Evolutionary conservation across 23 tunicate species (phyloP).

Genomic region (Botrylloides violaceus): DNA sequence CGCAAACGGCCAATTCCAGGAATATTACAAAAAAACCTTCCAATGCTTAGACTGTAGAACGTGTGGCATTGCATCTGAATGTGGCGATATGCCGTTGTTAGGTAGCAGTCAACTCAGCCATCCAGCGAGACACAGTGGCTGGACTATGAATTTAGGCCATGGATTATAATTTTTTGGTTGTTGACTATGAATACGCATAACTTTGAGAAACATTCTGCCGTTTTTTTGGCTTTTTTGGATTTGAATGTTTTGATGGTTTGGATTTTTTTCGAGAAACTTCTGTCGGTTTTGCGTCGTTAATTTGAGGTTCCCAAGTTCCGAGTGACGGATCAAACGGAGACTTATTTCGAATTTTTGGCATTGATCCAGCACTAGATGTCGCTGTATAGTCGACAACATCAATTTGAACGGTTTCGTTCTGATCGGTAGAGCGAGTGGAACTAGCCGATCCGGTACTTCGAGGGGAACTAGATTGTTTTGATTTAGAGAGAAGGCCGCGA

Average conservation of each 20-base stretch:
- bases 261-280: constrained; percentile 35
- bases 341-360: constrained; percentile 5
- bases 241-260: constrained; percentile 58
- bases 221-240: constrained; percentile 61
- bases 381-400: constrained; percentile 4
- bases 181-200: constrained; percentile 7
- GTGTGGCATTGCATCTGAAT: too few relatives aligned
- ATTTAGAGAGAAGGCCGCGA: constrained; percentile 27
- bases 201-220: constrained; percentile 41
- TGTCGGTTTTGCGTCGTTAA: background rate
- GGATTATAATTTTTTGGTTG: too few relatives aligned
- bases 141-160: too few relatives aligned
- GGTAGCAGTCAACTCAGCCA: too few relatives aligned
- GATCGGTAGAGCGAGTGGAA: constrained; percentile 16
- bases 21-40: too few relatives aligned
- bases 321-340: constrained; percentile 28
- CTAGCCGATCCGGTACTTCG: constrained; percentile 12
- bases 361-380: background rate
- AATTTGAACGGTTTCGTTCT: constrained; percentile 37
- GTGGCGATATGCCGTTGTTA: too few relatives aligned
- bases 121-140: too few relatives aligned
- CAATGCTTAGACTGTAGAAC: too few relatives aligned
- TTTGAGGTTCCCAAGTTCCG: constrained; percentile 22
- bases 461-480: constrained; percentile 27
- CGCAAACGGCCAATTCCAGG: too few relatives aligned